These are phyloP conservation scores for Jacana jacana DNA, from an alignment of 2,113 vertebrate species.

Conservation along the genomic window DNA sequence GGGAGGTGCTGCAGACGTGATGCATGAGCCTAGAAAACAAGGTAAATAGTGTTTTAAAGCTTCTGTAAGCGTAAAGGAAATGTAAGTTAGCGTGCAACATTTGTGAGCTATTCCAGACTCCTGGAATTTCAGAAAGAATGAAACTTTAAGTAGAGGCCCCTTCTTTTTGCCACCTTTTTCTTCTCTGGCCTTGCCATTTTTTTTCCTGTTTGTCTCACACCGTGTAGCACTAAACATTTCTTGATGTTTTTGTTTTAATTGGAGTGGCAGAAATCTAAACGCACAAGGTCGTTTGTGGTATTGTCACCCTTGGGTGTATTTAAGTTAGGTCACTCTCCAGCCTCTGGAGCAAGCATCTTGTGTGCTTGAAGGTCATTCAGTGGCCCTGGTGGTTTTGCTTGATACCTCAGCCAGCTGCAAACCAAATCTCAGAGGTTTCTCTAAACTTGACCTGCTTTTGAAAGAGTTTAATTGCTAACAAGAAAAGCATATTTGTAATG, in stretches of 20 bases:
- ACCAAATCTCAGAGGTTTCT: background rate
- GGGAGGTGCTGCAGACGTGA: background rate
- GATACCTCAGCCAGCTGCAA: background rate
- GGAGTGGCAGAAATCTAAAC: background rate
- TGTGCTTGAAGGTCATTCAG: background rate
- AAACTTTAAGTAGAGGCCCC: background rate
- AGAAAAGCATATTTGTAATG: background rate
- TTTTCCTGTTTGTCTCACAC: background rate
- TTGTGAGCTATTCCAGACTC: background rate
- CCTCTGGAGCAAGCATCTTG: background rate
- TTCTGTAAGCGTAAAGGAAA: background rate
- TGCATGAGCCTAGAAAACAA: background rate
- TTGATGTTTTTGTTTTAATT: background rate
- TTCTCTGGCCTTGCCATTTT: background rate
- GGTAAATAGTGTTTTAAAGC: slow-evolving; percentile 28
- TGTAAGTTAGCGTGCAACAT: background rate
- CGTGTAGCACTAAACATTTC: background rate
- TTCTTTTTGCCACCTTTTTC: background rate
- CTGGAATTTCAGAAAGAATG: background rate
- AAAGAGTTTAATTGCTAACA: background rate
- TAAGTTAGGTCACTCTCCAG: background rate
- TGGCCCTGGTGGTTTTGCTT: background rate
- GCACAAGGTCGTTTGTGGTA: background rate
- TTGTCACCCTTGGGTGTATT: background rate
- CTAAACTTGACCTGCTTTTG: background rate